Conservation (phyloP, 2,888 invertebrate genomes). For the Andricus curvator region DNA sequence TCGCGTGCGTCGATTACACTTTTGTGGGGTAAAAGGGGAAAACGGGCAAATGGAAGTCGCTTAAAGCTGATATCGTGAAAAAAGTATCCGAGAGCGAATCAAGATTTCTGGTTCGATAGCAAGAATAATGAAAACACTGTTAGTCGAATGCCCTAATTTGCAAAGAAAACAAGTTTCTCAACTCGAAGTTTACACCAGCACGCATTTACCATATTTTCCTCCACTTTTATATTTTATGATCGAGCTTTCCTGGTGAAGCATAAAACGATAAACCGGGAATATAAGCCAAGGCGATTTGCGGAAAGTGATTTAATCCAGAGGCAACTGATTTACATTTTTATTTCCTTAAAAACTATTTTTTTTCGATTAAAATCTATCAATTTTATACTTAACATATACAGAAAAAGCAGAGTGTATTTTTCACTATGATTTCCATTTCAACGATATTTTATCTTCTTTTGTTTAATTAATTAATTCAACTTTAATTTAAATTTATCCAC, state of each 20-base stretch:
- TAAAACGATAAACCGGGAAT: neutral
- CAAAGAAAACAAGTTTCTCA: neutral
- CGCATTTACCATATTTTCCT: slow-evolving; percentile 3
- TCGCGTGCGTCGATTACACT: slow-evolving; percentile 19
- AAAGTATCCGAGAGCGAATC: neutral
- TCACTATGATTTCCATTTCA: no score
- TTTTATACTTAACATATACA: no score
- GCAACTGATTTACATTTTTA: neutral
- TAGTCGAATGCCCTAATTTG: slow-evolving; percentile 1
- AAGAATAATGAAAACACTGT: neutral
- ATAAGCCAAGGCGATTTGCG: neutral
- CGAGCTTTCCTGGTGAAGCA: neutral
- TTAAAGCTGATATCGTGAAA: slow-evolving; percentile 30
- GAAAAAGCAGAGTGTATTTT: no score
- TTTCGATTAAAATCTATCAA: neutral
- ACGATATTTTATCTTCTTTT: no score
- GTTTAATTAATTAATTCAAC: no score
- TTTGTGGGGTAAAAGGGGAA: slow-evolving; percentile 12
- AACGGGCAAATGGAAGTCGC: slow-evolving; percentile 22
- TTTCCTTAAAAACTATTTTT: neutral
- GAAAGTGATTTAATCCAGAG: neutral
- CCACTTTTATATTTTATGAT: neutral
- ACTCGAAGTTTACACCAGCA: neutral
- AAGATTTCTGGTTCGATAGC: neutral
- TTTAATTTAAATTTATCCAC: no score